phyloP scores from a whole-genome alignment of 2,888 invertebrate genomes.

The Cenopis cana region DNA sequence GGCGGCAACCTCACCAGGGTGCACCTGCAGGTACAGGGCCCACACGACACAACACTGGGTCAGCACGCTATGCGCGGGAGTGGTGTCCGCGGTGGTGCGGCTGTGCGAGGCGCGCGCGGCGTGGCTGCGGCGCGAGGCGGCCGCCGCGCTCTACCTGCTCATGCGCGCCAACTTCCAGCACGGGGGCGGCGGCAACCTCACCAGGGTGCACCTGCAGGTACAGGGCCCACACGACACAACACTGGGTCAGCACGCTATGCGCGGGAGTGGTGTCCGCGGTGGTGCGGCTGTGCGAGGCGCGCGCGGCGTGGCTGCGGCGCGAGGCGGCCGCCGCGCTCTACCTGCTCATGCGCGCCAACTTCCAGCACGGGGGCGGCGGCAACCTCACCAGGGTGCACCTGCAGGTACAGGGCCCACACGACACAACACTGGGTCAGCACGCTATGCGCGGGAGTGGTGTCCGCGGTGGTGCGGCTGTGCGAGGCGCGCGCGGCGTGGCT shows the following conservation, averaged over 20 bases:
- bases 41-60: no score
- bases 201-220: slow-evolving; percentile 95
- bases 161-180: slow-evolving; percentile 98
- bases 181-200: slow-evolving; percentile 92
- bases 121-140: slow-evolving; percentile 94
- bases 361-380: slow-evolving; percentile 93
- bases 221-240: no score
- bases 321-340: slow-evolving; percentile 97
- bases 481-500: slow-evolving; percentile 93
- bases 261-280: slow-evolving; percentile 92
- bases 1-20: slow-evolving; percentile 94
- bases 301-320: slow-evolving; percentile 92
- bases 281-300: slow-evolving; percentile 93
- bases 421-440: slow-evolving; percentile 87
- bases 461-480: slow-evolving; percentile 92
- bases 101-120: slow-evolving; percentile 95
- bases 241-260: slow-evolving; percentile 91
- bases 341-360: slow-evolving; percentile 96
- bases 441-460: slow-evolving; percentile 92
- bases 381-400: slow-evolving; percentile 95
- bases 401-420: slow-evolving; percentile 85
- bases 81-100: slow-evolving; percentile 91
- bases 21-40: slow-evolving; percentile 91
- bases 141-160: slow-evolving; percentile 94
- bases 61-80: slow-evolving; percentile 91